These are phyloP conservation scores for Ondatra zibethicus DNA, from an alignment of 2,113 vertebrate species.

Conservation along the genomic window DNA sequence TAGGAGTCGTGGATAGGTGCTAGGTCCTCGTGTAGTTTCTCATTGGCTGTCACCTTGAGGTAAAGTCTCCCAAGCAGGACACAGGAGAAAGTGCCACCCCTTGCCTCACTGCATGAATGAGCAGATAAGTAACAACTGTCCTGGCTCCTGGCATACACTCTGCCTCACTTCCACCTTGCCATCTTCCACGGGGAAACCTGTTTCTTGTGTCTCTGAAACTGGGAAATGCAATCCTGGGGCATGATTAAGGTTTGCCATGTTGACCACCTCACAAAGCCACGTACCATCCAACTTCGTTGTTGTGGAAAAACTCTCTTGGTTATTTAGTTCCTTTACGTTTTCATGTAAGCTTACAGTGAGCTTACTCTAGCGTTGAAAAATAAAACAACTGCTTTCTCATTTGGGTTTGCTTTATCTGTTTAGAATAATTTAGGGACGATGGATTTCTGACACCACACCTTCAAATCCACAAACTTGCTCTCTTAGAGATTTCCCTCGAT, in stretches of 20 bases:
- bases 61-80: neutral
- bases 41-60: no score
- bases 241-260: neutral
- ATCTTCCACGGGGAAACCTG: neutral
- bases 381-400: neutral
- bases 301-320: neutral
- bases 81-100: neutral
- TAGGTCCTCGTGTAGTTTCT: neutral
- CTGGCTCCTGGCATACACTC: neutral
- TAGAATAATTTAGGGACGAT: neutral
- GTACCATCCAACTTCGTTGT: neutral
- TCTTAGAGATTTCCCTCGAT: neutral
- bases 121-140: neutral
- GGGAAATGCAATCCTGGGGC: neutral
- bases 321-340: neutral
- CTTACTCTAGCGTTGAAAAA: neutral
- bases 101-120: rapidly evolving
- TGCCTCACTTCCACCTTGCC: neutral
- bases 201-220: neutral
- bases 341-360: neutral
- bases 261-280: neutral
- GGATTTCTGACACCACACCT: neutral
- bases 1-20: neutral
- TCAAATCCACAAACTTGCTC: neutral
- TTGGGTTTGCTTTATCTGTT: neutral